Percentiles rank a stretch among this genome's conserved stretches.
phyloP scores from a whole-genome alignment of 2,888 invertebrate genomes.

The Leucophora obtusa region DNA sequence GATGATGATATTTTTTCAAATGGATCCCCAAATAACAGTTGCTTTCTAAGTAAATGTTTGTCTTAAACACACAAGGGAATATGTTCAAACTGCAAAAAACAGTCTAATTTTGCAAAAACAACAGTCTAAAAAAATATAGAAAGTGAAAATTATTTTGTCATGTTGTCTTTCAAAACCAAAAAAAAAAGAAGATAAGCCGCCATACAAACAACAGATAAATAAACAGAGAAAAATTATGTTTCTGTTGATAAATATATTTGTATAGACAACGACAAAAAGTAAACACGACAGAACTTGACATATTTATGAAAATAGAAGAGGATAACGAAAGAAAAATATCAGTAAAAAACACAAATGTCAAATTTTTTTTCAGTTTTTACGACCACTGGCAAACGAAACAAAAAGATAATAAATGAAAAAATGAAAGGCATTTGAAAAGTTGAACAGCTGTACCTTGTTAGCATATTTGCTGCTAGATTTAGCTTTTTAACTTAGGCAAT shows the following conservation, averaged over 20 bases:
- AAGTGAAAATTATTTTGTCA: not conserved
- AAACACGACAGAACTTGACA: not conserved
- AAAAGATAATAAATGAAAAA: too few species aligned
- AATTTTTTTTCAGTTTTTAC: too few species aligned
- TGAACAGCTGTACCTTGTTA: too few species aligned
- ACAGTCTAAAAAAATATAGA: not conserved
- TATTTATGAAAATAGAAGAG: slow-evolving; percentile 17
- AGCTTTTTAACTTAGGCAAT: too few species aligned
- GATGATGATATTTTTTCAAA: not conserved
- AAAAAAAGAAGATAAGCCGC: slow-evolving; percentile 2
- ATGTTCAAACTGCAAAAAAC: not conserved
- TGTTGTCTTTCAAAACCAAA: not conserved
- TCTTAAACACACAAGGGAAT: slow-evolving; percentile 6
- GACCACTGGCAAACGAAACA: too few species aligned
- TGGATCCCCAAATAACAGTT: slow-evolving; percentile 14
- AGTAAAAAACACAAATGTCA: not conserved
- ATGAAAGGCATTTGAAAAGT: too few species aligned
- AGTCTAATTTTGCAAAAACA: not conserved
- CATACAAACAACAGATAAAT: slow-evolving; percentile 11
- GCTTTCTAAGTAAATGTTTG: slow-evolving; percentile 11
- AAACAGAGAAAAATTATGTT: not conserved
- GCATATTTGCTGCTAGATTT: too few species aligned
- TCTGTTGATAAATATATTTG: not conserved
- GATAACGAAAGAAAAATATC: not conserved
- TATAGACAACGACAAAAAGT: not conserved